Conservation (phyloP, 1,140 invertebrate species). For the Tribolium castaneum region DNA sequence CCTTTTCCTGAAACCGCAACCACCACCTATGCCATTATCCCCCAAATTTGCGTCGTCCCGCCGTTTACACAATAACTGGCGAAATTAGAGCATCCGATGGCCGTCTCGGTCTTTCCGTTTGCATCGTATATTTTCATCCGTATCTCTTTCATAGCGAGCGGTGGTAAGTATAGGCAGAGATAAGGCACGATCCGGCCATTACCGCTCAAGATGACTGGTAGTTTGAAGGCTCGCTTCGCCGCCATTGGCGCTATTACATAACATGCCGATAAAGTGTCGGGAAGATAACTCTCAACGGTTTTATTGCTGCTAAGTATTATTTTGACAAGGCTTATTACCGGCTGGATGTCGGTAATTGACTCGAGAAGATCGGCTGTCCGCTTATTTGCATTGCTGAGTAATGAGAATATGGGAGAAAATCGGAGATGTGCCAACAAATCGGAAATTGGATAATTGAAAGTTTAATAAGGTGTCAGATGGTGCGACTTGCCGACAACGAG, state of each 20-base stretch:
- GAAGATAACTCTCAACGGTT: slow-evolving; percentile 37
- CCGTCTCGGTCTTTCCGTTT: slow-evolving; percentile 37
- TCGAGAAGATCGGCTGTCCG: not conserved
- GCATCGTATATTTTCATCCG: slow-evolving; percentile 52
- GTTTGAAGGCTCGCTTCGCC: slow-evolving; percentile 46
- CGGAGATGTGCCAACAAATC: not conserved
- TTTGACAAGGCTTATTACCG: slow-evolving; percentile 38
- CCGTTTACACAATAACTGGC: slow-evolving; percentile 4
- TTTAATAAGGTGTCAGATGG: slow-evolving; percentile 24
- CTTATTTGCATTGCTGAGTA: slow-evolving; percentile 8
- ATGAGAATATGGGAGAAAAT: slow-evolving; percentile 21
- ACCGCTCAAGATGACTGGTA: slow-evolving; percentile 42
- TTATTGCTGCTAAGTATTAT: slow-evolving; percentile 43
- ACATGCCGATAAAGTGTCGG: slow-evolving; percentile 41
- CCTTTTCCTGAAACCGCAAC: not conserved
- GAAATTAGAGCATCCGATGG: slow-evolving; percentile 28
- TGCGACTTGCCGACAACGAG: not conserved
- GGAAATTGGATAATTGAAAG: slow-evolving; percentile 27
- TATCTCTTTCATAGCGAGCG: slow-evolving; percentile 53
- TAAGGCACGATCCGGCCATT: slow-evolving; percentile 56
- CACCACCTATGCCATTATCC: slow-evolving; percentile 1
- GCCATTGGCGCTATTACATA: slow-evolving; percentile 22
- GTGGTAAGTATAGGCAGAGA: slow-evolving; percentile 50
- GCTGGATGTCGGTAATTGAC: slow-evolving; percentile 11
- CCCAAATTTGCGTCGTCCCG: not conserved